A percentile compares a stretch with the other conserved stretches of the same genome.
These are phyloP conservation scores for Cantharis lateralis DNA, from an alignment of 2,888 invertebrate species.

Conservation along the genomic window DNA sequence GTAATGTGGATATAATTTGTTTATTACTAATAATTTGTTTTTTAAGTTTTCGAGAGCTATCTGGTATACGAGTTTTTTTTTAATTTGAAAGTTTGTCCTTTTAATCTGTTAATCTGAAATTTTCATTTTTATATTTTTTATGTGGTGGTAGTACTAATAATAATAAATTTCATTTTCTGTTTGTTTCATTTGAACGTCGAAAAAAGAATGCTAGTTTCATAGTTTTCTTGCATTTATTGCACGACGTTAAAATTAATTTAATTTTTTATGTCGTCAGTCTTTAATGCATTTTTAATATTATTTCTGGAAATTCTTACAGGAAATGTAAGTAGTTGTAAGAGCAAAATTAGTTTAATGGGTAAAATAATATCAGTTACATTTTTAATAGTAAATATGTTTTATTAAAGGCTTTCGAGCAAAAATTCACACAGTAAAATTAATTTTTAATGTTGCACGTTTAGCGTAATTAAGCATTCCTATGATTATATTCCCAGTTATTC, in stretches of 20 bases:
- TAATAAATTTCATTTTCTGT: too few species aligned
- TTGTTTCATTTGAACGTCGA: not conserved
- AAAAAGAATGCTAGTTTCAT: not conserved
- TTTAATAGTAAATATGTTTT: not conserved
- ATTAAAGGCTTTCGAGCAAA: not conserved
- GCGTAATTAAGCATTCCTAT: not conserved
- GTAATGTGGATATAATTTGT: too few species aligned
- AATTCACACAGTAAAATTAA: not conserved
- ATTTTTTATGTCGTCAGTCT: too few species aligned
- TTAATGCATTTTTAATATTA: not conserved
- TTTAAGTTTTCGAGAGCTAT: too few species aligned
- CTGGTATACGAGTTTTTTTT: too few species aligned
- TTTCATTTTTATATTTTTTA: too few species aligned
- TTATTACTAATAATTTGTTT: too few species aligned
- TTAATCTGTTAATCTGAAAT: too few species aligned
- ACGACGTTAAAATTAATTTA: not conserved
- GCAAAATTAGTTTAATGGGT: not conserved
- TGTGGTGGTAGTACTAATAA: too few species aligned
- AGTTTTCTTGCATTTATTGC: not conserved
- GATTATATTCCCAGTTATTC: not conserved
- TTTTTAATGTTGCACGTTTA: not conserved
- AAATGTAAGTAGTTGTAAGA: not conserved
- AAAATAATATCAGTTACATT: not conserved
- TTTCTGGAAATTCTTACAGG: not conserved
- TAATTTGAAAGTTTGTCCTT: too few species aligned